These are phyloP conservation scores for Cynocephalus volans DNA, from an alignment of 2,113 vertebrate species.

Conservation along the genomic window DNA sequence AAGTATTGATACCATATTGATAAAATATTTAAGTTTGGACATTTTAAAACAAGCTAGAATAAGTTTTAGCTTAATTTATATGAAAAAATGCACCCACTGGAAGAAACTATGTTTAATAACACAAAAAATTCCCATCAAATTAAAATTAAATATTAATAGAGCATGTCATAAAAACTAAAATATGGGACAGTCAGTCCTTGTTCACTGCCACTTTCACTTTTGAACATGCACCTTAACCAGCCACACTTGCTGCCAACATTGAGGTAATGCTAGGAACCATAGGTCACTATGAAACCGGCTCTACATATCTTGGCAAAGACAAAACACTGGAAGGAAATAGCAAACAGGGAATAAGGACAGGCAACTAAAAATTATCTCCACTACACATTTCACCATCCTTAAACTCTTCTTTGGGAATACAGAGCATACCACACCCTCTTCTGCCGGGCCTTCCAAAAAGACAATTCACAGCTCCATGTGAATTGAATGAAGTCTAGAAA, in stretches of 20 bases:
- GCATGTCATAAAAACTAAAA: not conserved
- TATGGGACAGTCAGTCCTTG: not conserved
- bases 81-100: not conserved
- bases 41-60: slow-evolving; percentile 3
- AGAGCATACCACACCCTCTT: accelerated
- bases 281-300: not conserved
- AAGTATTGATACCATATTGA: not conserved
- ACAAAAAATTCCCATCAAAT: not conserved
- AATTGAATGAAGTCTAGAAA: not conserved
- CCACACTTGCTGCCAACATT: not conserved
- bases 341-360: not conserved
- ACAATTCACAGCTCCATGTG: not conserved
- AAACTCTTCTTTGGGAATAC: not conserved
- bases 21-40: slow-evolving; percentile 54
- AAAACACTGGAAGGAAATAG: not conserved
- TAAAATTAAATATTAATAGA: slow-evolving; percentile 12
- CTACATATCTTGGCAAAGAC: not conserved
- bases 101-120: slow-evolving; percentile 39
- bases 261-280: not conserved
- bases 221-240: not conserved
- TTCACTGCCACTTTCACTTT: not conserved
- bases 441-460: not conserved
- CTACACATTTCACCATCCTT: not conserved
- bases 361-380: not conserved
- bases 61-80: not conserved